A percentile compares a stretch with the other conserved stretches of the same genome.
Evolutionary conservation across 2,888 invertebrate species (phyloP).

Genomic region (Argyresthia albistria): DNA sequence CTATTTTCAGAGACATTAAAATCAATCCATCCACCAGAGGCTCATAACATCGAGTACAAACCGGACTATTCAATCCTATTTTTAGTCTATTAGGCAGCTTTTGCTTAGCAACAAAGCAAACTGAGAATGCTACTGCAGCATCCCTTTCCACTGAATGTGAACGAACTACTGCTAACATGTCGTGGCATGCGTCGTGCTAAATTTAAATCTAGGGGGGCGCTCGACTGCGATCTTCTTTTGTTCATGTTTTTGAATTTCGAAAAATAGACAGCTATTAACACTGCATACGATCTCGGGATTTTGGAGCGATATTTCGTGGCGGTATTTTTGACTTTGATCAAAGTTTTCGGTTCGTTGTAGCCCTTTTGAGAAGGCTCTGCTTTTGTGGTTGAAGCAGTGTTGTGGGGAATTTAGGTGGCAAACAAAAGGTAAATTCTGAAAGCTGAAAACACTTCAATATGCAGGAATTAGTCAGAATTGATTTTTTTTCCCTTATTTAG

Average conservation of each 20-base stretch:
- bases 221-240: constrained; percentile 66
- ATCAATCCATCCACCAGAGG: too few species aligned
- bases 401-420: too few species aligned
- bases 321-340: too few species aligned
- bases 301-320: not conserved
- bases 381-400: too few species aligned
- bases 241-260: constrained; percentile 65
- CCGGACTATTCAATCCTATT: constrained; percentile 34
- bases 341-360: too few species aligned
- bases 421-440: too few species aligned
- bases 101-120: not conserved
- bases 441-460: too few species aligned
- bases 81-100: constrained; percentile 18
- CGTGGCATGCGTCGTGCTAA: constrained; percentile 49
- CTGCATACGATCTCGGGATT: not conserved
- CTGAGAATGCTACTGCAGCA: not conserved
- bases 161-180: constrained; percentile 46
- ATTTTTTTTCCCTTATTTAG: too few species aligned
- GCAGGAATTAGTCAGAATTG: too few species aligned
- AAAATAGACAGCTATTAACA: constrained; percentile 35
- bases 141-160: constrained; percentile 48
- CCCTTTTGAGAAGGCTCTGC: not conserved
- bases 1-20: too few species aligned
- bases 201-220: constrained; percentile 58
- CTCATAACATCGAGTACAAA: too few species aligned